Base-by-base conservation (phyloP, 1,140 invertebrate species). In the Conopomorpha cramerella region DNA sequence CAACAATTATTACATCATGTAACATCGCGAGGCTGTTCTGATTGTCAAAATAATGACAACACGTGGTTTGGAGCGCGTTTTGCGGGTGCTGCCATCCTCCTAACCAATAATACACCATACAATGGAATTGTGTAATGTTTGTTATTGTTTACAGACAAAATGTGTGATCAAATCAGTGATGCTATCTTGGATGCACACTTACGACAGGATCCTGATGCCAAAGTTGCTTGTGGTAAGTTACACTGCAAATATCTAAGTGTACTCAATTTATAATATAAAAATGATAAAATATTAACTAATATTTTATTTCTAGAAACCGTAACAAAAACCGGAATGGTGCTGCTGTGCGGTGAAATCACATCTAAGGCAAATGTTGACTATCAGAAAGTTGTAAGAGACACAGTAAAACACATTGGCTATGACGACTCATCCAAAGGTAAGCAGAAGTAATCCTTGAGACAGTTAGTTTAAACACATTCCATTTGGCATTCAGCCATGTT, bases 121-220 rank as follows among this genome's bases (percentile, higher is more conserved):
- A n/a, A n/a, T n/a, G n/a, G n/a, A n/a, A n/a, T n/a, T 35, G n/a
- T n/a, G 2, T 23, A 30, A 39, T 31, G 37, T 2, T 17, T 44
- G 29, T 29, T 34, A 42, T 52, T 35, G 41, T 27, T 68, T 67
- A 46, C 87, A 98, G 96, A 99, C 73, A 99, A 99, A 89, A 96
- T 99, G 87, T 99, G 96, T 66, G 97, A 99, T 80, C 96, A 99
- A 80, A 96, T 99, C 55, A 98, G 95, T 80, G 97, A 99, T 83
- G 96, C 97, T 46, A 91, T 99, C 57, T 81, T 99, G 46, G 97
- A 99, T 79, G 97, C 96, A 55, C 95, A 98, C 82, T 80, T 99
- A 34, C 84, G 81, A 61, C 92, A 98, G 81, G 97, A 99, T 81
- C 95, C 96, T 13, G 84, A 98, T 78, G 96, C 96, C 23, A 99